Evolutionary conservation across 2,888 invertebrate genomes (phyloP), one percentile per base, ranked within the genome.

Genomic region (Rambutsinella grinnellia): DNA sequence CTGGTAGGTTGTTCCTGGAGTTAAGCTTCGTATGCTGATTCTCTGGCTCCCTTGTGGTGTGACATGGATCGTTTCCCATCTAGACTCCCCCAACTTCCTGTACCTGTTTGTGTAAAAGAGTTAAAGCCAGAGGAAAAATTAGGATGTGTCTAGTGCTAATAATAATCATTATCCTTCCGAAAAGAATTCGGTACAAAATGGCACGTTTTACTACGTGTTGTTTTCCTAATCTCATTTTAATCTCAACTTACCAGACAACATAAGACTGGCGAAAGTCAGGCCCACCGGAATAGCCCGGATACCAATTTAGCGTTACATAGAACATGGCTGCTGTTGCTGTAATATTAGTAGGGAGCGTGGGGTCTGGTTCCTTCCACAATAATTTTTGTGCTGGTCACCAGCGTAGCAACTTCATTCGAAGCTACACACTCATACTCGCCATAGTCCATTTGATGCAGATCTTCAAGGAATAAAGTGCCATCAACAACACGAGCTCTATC

Each of bases 371-470:
- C 96, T 88, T 95, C 94, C 83, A 96, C 93, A 83, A 95, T 94
- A 77, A 96, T 89, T 86, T 95, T 95, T 61, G 95, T 95, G 82
- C 94, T 92, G 21, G 94, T 93, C 71, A 96, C 93, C 86, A 97
- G 93, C n/a, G 95, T 96, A 54, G 97, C 96, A 84, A 97, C 96
- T 89, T 96, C 96, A 87, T 97, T 98, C 79, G 93, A 92, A 24
- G 95, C 96, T 84, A 97, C 93, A 88, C 98, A 98, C 88, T 98
- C 96, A 87, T 97, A 98, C 86, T 93, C 93, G 57, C 97, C 97
- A 84, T 95, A 92, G 88, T 97, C 97, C 79, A 92, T 91, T 86
- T 94, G 94, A 82, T 92, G 90, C 75, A 97, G 91, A 84, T 92
- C 90, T 82, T 90, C 90, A 78, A 98, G 92, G 71, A 95, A 96